Conservation (phyloP, 2,113 vertebrate species). For the Myotis lucifugus region DNA sequence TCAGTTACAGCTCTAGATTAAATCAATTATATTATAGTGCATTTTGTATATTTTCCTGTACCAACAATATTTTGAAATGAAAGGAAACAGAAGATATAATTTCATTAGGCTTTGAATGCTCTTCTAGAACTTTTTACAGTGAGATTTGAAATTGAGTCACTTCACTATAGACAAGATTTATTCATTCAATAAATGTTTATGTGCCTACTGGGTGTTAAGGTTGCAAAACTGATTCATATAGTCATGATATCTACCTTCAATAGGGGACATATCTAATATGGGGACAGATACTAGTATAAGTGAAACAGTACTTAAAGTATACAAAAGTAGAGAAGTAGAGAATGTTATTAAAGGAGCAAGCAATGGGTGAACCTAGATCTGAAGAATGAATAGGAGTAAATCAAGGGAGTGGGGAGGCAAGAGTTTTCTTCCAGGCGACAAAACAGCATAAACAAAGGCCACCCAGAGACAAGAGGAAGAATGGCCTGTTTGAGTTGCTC, state of each 20-base stretch:
- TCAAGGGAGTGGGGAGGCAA: no score
- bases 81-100: neutral
- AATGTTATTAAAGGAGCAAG: neutral
- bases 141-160: neutral
- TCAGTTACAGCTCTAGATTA: neutral
- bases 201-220: neutral
- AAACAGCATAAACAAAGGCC: neutral
- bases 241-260: neutral
- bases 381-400: neutral
- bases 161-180: neutral
- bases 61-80: constrained; percentile 31
- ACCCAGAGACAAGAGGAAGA: neutral
- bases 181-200: neutral
- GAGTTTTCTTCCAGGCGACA: neutral
- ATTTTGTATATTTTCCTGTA: neutral
- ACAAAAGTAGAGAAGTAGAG: neutral
- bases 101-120: constrained; percentile 18
- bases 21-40: neutral
- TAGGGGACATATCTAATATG: neutral
- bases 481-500: neutral
- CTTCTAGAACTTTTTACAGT: neutral
- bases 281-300: neutral
- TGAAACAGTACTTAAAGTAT: neutral
- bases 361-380: neutral
- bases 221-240: neutral